Percentiles rank a stretch among this genome's conserved stretches.
Conservation (phyloP, 1,140 invertebrate genomes). For the Parasteatoda tepidariorum region DNA sequence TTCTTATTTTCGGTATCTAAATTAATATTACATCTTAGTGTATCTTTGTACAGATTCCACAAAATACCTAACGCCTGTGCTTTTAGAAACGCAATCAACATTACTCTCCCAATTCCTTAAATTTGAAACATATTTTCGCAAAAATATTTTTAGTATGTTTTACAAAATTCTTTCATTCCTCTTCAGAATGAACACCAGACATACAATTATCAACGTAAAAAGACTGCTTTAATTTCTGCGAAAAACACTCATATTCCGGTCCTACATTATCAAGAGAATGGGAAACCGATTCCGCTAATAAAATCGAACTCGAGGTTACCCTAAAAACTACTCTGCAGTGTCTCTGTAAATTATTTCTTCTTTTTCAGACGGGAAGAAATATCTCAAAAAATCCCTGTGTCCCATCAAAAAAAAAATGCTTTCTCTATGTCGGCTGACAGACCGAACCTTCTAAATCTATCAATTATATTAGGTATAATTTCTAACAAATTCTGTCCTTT, state of each 20-base stretch:
- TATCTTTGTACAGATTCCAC: not conserved
- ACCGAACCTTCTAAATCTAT: not conserved
- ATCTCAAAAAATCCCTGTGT: not conserved
- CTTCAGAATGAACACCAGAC: not conserved
- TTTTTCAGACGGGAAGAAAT: not conserved
- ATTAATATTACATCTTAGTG: not conserved
- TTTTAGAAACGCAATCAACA: not conserved
- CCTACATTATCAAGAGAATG: not conserved
- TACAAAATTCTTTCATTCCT: not conserved
- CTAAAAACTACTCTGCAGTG: not conserved
- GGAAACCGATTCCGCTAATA: not conserved
- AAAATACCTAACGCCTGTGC: not conserved
- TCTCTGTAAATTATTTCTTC: not conserved
- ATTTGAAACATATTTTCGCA: not conserved
- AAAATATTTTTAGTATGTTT: not conserved
- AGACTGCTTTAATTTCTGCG: not conserved
- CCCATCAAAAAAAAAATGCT: not conserved
- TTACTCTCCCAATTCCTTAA: conserved; percentile 16
- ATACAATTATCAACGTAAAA: not conserved
- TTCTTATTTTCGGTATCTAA: not conserved
- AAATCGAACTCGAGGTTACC: not conserved
- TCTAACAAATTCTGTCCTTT: not conserved
- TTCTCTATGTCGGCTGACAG: not conserved
- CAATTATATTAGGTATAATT: not conserved
- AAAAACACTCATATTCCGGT: not conserved